Base-by-base conservation (phyloP, 2,888 invertebrate species). In the Eumerus sabulonum region DNA sequence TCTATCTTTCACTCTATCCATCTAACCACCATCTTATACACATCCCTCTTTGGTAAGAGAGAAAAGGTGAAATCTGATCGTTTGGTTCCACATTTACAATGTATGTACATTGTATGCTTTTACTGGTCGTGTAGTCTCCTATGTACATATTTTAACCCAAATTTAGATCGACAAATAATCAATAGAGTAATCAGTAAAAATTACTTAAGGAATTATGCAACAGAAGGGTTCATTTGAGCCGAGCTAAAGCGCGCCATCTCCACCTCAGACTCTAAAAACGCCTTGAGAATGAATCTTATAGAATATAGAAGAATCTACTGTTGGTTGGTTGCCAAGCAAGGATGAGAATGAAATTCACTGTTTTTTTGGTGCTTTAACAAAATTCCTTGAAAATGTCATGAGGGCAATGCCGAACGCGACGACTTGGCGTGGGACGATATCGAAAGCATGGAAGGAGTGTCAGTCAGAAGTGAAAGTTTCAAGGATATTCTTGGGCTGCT, bases 401-500 rank as follows among this genome's bases (percentile, higher is more conserved):
- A 57, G 62, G 68, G 40, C 51, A 57, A 19, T 45, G 19, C 13
- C 13, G 51, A 56, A 11, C 36, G 62, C n/a, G 14, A 12, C 7
- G 44, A n/a, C 11, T 40, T 40, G 36, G 18, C 57, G 40, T 27
- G 3, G 27, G 27, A 27, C 27, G 27, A 27, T 7, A 4, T 4
- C 7, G 27, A 27, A 27, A 27, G 40, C 38, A 17, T 38, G 45
- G 45, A 50, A 59, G 63, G 68, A 74, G 27, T 27, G 27, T 27
- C 27, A 27, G 27, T 27, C 27, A 27, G 27, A 79, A 79, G 68
- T 74, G 74, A 74, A 73, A 79, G 79, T 79, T 79, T 79, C 79
- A 79, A 79, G 79, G 73, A 68, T 73, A 73, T 79, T 79, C 68
- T 68, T 60, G 68, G 79, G 73, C 68, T 70, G 68, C 27, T 79